phyloP scores from a whole-genome alignment of 2,113 vertebrate genomes.

The Nibea coibor region DNA sequence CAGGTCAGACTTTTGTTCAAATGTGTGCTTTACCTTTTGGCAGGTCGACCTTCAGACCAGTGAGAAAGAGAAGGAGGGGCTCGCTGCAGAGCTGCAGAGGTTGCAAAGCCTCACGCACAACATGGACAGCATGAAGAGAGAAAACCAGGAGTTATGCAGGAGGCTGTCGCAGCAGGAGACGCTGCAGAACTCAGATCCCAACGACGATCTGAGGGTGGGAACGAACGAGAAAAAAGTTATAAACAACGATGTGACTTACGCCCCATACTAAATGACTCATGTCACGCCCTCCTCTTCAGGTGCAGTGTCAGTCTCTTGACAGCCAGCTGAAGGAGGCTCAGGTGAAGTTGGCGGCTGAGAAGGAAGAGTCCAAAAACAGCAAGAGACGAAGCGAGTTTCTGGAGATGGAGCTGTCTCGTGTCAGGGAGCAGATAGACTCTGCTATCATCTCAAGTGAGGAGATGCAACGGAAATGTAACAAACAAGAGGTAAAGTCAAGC shows the following conservation, averaged over 20 bases:
- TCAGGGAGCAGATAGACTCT: slow-evolving; percentile 44
- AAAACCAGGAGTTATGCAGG: slow-evolving; percentile 60
- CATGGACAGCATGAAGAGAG: slow-evolving; percentile 53
- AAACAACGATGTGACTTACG: not conserved
- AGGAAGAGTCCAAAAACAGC: slow-evolving; percentile 7
- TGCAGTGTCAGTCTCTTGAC: slow-evolving; percentile 53
- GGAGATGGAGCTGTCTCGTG: slow-evolving; percentile 32
- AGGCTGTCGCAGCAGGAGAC: slow-evolving; percentile 52
- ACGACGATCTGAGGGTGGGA: slow-evolving; percentile 59
- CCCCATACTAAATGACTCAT: not conserved
- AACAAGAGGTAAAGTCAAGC: slow-evolving; percentile 67
- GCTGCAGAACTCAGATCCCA: slow-evolving; percentile 6
- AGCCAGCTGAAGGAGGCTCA: slow-evolving; percentile 65
- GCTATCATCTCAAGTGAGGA: no score
- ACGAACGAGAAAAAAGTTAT: not conserved
- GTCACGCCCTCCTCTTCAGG: slow-evolving; percentile 28
- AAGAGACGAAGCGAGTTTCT: slow-evolving; percentile 12
- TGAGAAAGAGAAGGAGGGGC: slow-evolving; percentile 71
- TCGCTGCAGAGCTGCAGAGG: slow-evolving; percentile 65
- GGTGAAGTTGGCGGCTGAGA: slow-evolving; percentile 52
- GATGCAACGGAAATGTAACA: not conserved
- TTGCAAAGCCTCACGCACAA: slow-evolving; percentile 17
- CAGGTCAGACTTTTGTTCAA: not conserved
- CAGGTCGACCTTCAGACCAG: slow-evolving; percentile 82
- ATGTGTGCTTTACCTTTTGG: not conserved